These are phyloP conservation scores for Holothuria glaberrima DNA, from an alignment of 35 echinoderm and acorn worm genomes.

Conservation along the genomic window DNA sequence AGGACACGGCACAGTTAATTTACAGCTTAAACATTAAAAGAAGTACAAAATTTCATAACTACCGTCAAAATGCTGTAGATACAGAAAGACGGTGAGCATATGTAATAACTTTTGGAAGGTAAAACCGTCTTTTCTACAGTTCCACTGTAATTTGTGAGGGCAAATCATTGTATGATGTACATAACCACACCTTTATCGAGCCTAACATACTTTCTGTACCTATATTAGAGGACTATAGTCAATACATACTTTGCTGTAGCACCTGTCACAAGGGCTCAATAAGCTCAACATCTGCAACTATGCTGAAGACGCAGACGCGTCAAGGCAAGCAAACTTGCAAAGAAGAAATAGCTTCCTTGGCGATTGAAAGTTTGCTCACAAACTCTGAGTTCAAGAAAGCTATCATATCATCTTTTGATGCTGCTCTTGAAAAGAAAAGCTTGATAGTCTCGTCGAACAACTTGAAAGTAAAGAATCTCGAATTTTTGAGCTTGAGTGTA, in stretches of 20 bases:
- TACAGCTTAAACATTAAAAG: too few species aligned
- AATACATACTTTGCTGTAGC: background rate
- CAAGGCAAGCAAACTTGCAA: constrained; percentile 17
- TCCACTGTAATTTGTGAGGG: background rate
- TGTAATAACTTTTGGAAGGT: constrained; percentile 5
- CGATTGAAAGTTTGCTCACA: background rate
- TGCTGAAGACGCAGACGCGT: background rate
- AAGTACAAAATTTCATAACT: too few species aligned
- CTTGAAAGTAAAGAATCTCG: constrained; percentile 1
- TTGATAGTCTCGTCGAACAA: too few species aligned
- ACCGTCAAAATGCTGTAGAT: constrained; percentile 28
- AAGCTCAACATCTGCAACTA: constrained; percentile 16
- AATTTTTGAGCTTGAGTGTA: constrained; percentile 11
- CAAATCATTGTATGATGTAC: background rate
- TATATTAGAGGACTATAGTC: background rate
- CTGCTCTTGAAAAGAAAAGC: constrained; percentile 1
- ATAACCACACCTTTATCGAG: too few species aligned
- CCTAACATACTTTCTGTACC: too few species aligned
- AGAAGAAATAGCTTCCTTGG: constrained; percentile 21
- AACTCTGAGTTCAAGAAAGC: constrained; percentile 20
- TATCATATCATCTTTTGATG: background rate
- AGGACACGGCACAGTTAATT: too few species aligned
- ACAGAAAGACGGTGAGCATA: constrained; percentile 4
- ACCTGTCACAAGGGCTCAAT: background rate
- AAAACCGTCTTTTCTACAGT: background rate